Evolutionary conservation across 2,797 vertebrate species (phyloP).

Genomic region (Thripadectes ignobilis): DNA sequence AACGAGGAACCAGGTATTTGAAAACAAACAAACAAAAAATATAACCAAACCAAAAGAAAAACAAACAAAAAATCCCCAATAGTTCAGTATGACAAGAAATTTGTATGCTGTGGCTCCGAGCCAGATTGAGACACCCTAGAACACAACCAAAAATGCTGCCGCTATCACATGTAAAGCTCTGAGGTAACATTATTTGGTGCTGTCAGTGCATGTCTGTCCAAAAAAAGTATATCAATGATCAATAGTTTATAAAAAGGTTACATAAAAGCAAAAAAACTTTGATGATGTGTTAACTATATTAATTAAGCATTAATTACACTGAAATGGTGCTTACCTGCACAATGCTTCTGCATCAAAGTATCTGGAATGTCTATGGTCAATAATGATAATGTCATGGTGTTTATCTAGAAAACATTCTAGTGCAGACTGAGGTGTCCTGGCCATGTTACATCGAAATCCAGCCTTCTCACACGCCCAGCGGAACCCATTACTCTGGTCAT

Average conservation of each 20-base stretch:
- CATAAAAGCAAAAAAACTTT: not conserved
- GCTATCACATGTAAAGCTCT: not conserved
- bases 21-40: not conserved
- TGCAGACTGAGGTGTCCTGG: slow-evolving; percentile 87
- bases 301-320: not conserved
- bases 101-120: not conserved
- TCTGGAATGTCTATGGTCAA: slow-evolving; percentile 95
- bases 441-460: slow-evolving; percentile 88
- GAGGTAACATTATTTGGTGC: not conserved
- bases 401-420: slow-evolving; percentile 92
- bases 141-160: not conserved
- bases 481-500: slow-evolving; percentile 94
- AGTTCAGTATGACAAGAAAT: not conserved
- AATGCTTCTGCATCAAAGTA: slow-evolving; percentile 93
- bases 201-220: not conserved
- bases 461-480: slow-evolving; percentile 94
- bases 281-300: not conserved
- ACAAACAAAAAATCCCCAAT: not conserved
- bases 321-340: slow-evolving; percentile 84
- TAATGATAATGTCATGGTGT: slow-evolving; percentile 95
- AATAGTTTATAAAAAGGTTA: not conserved
- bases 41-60: not conserved
- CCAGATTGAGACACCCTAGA: not conserved
- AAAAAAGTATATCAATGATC: not conserved
- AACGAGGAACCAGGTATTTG: not conserved